Evolutionary conservation across 2,113 vertebrate species (phyloP).

Genomic region (Poecile atricapillus): DNA sequence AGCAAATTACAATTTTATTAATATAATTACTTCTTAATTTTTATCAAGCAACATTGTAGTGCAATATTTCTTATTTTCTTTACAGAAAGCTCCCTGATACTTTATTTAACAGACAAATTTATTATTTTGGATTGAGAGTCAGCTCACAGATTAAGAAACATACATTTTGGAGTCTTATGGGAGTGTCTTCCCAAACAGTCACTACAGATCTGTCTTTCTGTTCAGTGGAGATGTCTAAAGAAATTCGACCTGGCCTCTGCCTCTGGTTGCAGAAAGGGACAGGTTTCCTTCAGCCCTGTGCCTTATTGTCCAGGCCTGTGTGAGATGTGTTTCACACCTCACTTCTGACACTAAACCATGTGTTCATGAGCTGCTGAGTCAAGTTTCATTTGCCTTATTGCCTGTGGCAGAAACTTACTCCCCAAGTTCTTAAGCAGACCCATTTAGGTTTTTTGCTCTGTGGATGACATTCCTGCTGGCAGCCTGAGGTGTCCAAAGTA

Average conservation of each 20-base stretch:
- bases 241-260: not conserved
- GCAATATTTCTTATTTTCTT: not conserved
- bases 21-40: not conserved
- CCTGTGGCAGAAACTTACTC: not conserved
- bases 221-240: not conserved
- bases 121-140: not conserved
- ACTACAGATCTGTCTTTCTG: not conserved
- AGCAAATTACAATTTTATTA: not conserved
- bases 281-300: not conserved
- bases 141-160: not conserved
- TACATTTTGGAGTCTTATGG: not conserved
- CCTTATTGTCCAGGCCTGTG: not conserved
- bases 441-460: not conserved
- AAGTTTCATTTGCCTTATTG: not conserved
- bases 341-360: not conserved
- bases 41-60: not conserved
- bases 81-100: not conserved
- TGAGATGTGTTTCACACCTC: not conserved
- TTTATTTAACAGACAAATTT: not conserved
- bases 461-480: not conserved
- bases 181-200: not conserved
- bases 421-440: not conserved
- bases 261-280: not conserved
- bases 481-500: not conserved
- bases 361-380: not conserved